Base-by-base conservation (phyloP, 2,113 vertebrate species). In the Ascaphus truei region DNA sequence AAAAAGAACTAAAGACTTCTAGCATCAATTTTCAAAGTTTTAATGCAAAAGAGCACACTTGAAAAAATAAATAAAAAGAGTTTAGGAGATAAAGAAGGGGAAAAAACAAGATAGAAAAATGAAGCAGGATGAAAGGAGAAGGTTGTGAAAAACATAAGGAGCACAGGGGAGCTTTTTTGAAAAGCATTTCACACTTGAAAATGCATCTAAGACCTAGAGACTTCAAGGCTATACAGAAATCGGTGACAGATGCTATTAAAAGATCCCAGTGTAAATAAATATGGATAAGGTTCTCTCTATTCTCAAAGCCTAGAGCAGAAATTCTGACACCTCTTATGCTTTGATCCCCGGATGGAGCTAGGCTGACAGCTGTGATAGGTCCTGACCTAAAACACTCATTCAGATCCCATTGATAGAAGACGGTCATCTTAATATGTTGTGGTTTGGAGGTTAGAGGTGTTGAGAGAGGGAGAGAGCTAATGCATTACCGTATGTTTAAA, bases 181-280 rank as follows among this genome's bases (percentile, higher is more conserved):
- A 39, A 39, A 7, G 15, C 7, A 39, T 39, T 66, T 66, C 26
- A 43, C 63, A 66, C 63, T 41, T 56, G 23, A 55, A 64, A 65
- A 52, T 52, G 22, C 31, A 53, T 31, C 33, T 66, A 23, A 30
- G 34, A 43, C 50, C 36, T 11, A 20, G 34, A 22, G 48, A 66
- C 36, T 55, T 66, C 34, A 66, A 55, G 25, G 63, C 63, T 66
- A 55, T 36, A 56, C 3, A 16, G 1, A 55, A 55, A 66, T 41
- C 12, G 41, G 25, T 31, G 11, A 66, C 41, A 66, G 7, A 55
- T 55, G 23, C 36, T 41, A 39, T 66, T 66, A 55, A 66, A n/a
- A n/a, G n/a, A n/a, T n/a, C n/a, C n/a, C n/a, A n/a, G n/a, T n/a
- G n/a, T n/a, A n/a, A n/a, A n/a, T n/a, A n/a, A n/a, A n/a, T n/a